Evolutionary conservation across 2,888 invertebrate genomes (phyloP), one percentile per base, ranked within the genome.

Genomic region (Andrena bicolor): DNA sequence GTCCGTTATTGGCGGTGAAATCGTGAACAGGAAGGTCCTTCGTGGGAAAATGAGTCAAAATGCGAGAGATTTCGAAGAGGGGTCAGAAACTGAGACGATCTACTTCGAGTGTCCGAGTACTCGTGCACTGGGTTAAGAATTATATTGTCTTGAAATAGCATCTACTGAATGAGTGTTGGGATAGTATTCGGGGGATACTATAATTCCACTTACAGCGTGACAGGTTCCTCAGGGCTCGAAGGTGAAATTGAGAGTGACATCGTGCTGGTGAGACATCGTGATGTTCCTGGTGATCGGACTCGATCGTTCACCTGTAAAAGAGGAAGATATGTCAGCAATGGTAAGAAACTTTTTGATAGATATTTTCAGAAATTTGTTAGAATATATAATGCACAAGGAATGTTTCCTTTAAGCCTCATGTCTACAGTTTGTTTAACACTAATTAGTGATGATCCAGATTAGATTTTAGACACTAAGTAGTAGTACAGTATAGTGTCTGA

Each of bases 201-300:
- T 41, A 41, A 53, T 51, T 53, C 49, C 90, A 93, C 94, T 94
- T 88, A 94, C 94, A 94, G 90, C 87, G 93, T 94, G 83, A 93
- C 91, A 76, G 94, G 93, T 86, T 93, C 94, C 84, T 93, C 93
- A 79, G 93, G 92, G 88, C 93, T 93, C 60, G 92, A 92, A 63
- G 94, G 93, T 74, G 92, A 91, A 74, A 90, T 87, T 80, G 92
- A 90, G 65, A 93, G 81, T 20, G 89, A 84, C 83, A 88, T 83
- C n/a, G 84, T 80, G 64, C 90, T 86, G 35, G 90, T 92, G 76
- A 91, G 89, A 83, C 93, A 93, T 91, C 93, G 90, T 90, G 91
- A 90, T 85, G 92, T 91, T 87, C 92, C 92, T 80, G 93, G 92
- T 86, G 93, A 93, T 90, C 93, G 92, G 78, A 92, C 93, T 86